Base-by-base conservation (phyloP, 2,113 vertebrate genomes). In the Todiramphus chloris region DNA sequence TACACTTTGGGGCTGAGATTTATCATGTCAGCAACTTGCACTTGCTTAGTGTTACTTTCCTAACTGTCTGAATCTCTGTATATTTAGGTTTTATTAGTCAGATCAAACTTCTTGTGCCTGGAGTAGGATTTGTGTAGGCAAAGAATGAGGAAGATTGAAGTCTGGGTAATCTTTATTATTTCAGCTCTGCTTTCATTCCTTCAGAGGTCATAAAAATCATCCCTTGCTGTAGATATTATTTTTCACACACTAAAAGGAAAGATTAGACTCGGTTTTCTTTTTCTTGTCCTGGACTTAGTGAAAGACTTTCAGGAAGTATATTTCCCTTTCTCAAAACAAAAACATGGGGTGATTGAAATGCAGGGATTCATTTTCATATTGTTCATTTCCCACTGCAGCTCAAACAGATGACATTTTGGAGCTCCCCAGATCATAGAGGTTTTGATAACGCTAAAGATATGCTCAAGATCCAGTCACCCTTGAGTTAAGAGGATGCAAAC, bases 401-500 rank as follows among this genome's bases (percentile, higher is more conserved):
- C 74, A 64, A 82, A 18, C 63, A 80, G 70, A 63, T 94, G 6
- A 11, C 55, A 56, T 44, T 96, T 68, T 28, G 70, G 89, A 94
- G 50, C 89, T 95, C 44, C 46, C 50, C 28, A 82, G 69, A 69
- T 92, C 66, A 91, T 28, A 91, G 55, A 82, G 63, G 35, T 89
- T 94, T 95, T 95, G 91, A 96, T 96, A 89, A 89, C 9, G 33
- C 28, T 83, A 25, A 77, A 94, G 93, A 96, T 96, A 96, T 67
- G 78, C 91, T 95, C 67, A 69, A 96, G 87, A 95, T 82, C 41
- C 85, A 94, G 91, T 95, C 83, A 94, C 67, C 75, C 89, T 79
- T 91, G 93, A 96, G 91, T 96, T 91, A 89, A 94, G 90, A 93
- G 81, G 85, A 97, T 96, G 92, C 91, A 96, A 94, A 97, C 63